Percentiles rank a stretch among this genome's conserved stretches.
Conservation (phyloP, 2,113 vertebrate species). For the Eurypyga helias region DNA sequence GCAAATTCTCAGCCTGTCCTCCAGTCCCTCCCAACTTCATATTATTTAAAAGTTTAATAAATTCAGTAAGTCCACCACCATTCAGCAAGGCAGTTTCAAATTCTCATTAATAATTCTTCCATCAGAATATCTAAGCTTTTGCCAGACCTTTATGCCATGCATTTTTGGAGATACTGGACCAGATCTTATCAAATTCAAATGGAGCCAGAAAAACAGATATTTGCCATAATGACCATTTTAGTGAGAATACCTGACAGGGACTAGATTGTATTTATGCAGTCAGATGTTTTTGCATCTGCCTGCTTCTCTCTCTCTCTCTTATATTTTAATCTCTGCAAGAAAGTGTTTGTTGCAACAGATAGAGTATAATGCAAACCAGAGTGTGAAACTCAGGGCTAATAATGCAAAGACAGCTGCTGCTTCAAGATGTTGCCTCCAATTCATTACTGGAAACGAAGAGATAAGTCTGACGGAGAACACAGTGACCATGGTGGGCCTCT, state of each 20-base stretch:
- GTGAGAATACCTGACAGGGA: not conserved
- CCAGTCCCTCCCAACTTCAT: not conserved
- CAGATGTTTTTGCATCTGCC: not conserved
- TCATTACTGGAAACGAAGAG: not conserved
- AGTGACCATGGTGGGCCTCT: rapidly evolving
- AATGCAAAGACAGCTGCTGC: not conserved
- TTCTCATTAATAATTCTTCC: not conserved
- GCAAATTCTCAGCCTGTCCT: not conserved
- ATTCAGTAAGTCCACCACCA: not conserved
- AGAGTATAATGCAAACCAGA: rapidly evolving
- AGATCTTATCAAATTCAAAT: not conserved
- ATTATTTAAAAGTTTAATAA: not conserved
- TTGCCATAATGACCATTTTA: not conserved
- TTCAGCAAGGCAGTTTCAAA: not conserved
- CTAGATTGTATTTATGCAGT: not conserved
- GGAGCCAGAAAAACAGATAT: not conserved
- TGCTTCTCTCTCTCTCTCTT: not conserved
- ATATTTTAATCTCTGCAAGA: not conserved
- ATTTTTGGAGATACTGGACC: not conserved
- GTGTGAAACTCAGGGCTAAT: not conserved
- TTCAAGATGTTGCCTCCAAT: not conserved
- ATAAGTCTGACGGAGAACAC: rapidly evolving
- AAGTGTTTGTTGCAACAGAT: not conserved
- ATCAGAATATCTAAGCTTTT: not conserved
- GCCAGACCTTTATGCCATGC: not conserved